Conservation (phyloP, 2,888 invertebrate species). For the Troilus luridus region DNA sequence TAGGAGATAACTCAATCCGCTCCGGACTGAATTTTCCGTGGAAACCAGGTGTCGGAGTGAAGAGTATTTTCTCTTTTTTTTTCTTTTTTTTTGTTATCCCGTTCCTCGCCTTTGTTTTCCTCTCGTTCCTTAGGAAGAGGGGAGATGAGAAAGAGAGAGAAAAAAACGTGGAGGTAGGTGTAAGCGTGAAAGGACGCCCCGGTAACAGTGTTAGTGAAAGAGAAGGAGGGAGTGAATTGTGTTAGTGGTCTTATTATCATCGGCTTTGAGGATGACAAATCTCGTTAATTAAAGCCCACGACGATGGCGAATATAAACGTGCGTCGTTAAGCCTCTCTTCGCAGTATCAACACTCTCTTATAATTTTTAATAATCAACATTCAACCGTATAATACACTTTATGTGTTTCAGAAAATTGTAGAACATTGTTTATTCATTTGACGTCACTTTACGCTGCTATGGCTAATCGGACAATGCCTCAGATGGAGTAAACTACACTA, state of each 20-base stretch:
- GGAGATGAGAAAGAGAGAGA: not conserved
- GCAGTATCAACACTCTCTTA: too few relatives aligned
- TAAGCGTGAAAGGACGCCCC: not conserved
- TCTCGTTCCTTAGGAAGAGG: not conserved
- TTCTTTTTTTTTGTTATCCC: not conserved
- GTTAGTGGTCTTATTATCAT: not conserved
- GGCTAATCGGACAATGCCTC: too few relatives aligned
- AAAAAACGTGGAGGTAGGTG: not conserved
- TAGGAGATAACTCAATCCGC: slow-evolving; percentile 25
- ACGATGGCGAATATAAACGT: not conserved
- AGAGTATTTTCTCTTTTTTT: not conserved
- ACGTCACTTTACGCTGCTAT: too few relatives aligned
- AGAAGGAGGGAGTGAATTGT: not conserved
- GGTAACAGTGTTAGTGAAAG: not conserved
- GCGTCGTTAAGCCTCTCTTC: too few relatives aligned
- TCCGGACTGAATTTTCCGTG: not conserved
- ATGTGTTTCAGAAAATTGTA: too few relatives aligned
- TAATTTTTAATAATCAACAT: too few relatives aligned
- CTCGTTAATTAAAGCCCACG: not conserved
- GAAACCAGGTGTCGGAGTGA: not conserved
- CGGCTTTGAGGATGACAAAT: not conserved
- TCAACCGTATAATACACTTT: too few relatives aligned
- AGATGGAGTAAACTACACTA: too few relatives aligned
- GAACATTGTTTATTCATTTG: too few relatives aligned
- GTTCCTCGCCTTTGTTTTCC: slow-evolving; percentile 15